Percentiles rank a stretch among this genome's conserved stretches.
Evolutionary conservation across 2,888 invertebrate species (phyloP).

Genomic region (Epiblema foenella): DNA sequence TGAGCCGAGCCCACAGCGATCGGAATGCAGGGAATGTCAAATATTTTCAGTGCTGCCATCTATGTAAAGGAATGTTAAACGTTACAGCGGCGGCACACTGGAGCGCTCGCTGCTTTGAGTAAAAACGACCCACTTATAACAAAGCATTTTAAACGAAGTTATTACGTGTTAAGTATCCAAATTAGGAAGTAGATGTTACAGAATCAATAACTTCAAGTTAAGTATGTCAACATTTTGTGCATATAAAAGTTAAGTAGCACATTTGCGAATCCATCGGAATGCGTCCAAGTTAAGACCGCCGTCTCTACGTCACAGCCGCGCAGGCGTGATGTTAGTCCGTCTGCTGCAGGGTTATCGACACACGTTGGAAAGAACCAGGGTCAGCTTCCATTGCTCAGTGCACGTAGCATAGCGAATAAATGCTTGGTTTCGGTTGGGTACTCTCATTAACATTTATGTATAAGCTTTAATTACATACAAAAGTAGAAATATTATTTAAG

Average conservation of each 20-base stretch:
- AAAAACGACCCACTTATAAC: conserved; percentile 33
- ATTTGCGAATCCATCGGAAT: conserved; percentile 76
- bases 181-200: neutral
- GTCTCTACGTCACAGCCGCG: conserved; percentile 70
- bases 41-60: conserved; percentile 88
- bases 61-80: conserved; percentile 80
- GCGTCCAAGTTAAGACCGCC: conserved; percentile 73
- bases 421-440: conserved; percentile 74
- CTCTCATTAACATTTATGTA: conserved; percentile 57
- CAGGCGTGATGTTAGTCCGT: conserved; percentile 77
- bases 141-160: neutral
- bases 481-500: neutral
- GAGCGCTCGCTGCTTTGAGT: conserved; percentile 53
- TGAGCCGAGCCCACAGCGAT: conserved; percentile 88
- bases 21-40: conserved; percentile 88
- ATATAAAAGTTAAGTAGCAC: conserved; percentile 62
- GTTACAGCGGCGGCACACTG: conserved; percentile 71
- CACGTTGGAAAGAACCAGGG: conserved; percentile 69
- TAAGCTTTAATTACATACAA: conserved; percentile 26
- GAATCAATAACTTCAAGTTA: conserved; percentile 8
- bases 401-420: conserved; percentile 64
- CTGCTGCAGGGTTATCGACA: conserved; percentile 82
- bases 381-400: conserved; percentile 52
- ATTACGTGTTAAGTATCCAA: neutral
- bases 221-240: conserved; percentile 37